These are phyloP conservation scores for Corydoras sp. DNA, from an alignment of 2,113 vertebrate genomes.

Conservation along the genomic window DNA sequence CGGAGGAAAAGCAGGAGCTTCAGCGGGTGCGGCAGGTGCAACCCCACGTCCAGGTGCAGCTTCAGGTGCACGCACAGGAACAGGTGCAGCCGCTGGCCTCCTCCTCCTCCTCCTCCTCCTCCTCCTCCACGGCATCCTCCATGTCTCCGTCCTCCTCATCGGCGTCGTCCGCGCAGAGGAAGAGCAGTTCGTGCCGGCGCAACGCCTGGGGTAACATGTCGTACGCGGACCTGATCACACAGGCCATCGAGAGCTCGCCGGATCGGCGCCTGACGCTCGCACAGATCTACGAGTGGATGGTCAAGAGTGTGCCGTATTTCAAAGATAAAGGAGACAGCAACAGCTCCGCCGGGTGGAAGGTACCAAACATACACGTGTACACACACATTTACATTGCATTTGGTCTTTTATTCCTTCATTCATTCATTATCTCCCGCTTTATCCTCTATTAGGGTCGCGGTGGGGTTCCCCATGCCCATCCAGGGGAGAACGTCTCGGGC, in stretches of 20 bases:
- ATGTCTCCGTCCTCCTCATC: conserved; percentile 49
- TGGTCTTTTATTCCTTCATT: too few relatives aligned
- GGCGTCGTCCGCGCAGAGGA: conserved; percentile 70
- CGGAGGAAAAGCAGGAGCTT: conserved; percentile 46
- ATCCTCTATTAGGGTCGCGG: too few relatives aligned
- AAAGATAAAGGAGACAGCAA: conserved; percentile 95
- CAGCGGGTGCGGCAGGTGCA: conserved; percentile 45
- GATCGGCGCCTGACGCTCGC: conserved; percentile 93
- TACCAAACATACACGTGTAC: conserved; percentile 48
- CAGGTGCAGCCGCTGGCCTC: conserved; percentile 61
- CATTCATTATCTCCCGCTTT: too few relatives aligned
- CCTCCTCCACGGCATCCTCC: conserved; percentile 49
- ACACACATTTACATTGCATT: background rate
- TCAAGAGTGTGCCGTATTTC: conserved; percentile 92
- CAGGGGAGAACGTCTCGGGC: too few relatives aligned
- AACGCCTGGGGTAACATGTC: conserved; percentile 98
- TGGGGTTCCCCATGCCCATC: too few relatives aligned
- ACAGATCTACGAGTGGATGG: conserved; percentile 99
- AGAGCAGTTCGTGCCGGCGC: conserved; percentile 90
- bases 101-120: conserved; percentile 55
- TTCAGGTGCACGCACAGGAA: conserved; percentile 35
- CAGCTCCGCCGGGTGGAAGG: conserved; percentile 96
- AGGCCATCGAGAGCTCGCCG: conserved; percentile 91
- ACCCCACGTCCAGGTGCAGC: conserved; percentile 2
- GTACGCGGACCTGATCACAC: conserved; percentile 94